Evolutionary conservation across 1,140 invertebrate species (phyloP), one percentile per base, ranked within the genome.

Genomic region (Protaetia brevitarsis): DNA sequence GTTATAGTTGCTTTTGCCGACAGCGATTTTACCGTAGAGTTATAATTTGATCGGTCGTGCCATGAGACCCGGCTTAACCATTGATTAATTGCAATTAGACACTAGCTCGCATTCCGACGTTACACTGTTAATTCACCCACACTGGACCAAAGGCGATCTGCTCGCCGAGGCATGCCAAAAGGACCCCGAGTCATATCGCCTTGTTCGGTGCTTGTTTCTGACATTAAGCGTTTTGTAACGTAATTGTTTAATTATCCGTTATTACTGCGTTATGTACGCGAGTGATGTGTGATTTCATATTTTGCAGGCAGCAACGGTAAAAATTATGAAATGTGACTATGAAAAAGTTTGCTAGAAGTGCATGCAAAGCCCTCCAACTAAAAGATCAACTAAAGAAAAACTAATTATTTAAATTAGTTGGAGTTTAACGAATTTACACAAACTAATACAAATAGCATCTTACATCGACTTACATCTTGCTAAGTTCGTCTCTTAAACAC

Each of bases 1-100:
- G 72, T 74, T 74, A 68, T 74, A 72, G 74, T 74, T 73, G 68
- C 71, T 74, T 71, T 73, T 68, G 72, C 72, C 71, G 65, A 68
- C 58, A 68, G 71, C 69, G 60, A 67, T 72, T 68, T 69, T 71
- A 69, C 64, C 41, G 66, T 66, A 70, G 71, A 77, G 75, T 77
- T 77, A 77, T 74, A 76, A 76, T 75, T 76, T 75, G 73, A 77
- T 77, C 76, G 74, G 74, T 75, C 74, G 76, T 77, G 73, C 73
- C 70, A 71, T 71, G 72, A 75, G 71, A 73, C 73, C 41, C 64
- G 69, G 66, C 76, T 72, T 70, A 74, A 69, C 76, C 72, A 67
- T 72, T 76, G 74, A 76, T 77, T 77, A 76, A 76, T 77, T 71
- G 75, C 75, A 77, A 76, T 76, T 76, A 76, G 74, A 75, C 73